A percentile compares a stretch with the other conserved stretches of the same genome.
These are phyloP conservation scores for Clepsis dumicolana DNA, from an alignment of 2,888 invertebrate species.

Conservation along the genomic window DNA sequence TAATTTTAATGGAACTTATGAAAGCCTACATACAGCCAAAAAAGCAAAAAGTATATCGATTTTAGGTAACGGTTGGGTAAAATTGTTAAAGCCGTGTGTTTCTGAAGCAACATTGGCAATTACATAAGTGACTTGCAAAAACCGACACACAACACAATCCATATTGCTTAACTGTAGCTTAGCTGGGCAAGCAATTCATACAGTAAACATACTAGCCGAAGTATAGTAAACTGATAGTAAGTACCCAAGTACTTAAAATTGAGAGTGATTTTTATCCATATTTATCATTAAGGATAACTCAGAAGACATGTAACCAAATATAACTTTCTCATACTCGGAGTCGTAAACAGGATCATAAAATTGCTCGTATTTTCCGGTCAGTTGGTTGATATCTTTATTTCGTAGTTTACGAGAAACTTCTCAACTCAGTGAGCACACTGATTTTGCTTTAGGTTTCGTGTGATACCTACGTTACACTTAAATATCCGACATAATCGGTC, in stretches of 20 bases:
- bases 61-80: neutral
- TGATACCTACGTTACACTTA: slow-evolving; percentile 3
- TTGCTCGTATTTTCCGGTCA: slow-evolving; percentile 61
- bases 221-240: neutral
- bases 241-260: neutral
- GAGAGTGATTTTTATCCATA: neutral
- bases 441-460: slow-evolving; percentile 3
- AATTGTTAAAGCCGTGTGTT: slow-evolving; percentile 7
- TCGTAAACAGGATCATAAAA: slow-evolving; percentile 63
- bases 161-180: neutral
- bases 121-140: slow-evolving; percentile 53
- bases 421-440: slow-evolving; percentile 36
- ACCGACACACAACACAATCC: neutral
- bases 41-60: slow-evolving; percentile 2
- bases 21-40: neutral
- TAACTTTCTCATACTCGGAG: slow-evolving; percentile 27
- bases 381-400: slow-evolving; percentile 56
- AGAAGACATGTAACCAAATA: slow-evolving; percentile 25
- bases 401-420: slow-evolving; percentile 44
- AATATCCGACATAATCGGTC: neutral
- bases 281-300: slow-evolving; percentile 11
- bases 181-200: neutral
- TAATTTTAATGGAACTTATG: neutral
- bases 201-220: neutral
- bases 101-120: slow-evolving; percentile 45